phyloP scores from a whole-genome alignment of 2,797 vertebrate genomes.

The Epinephelus awoara region DNA sequence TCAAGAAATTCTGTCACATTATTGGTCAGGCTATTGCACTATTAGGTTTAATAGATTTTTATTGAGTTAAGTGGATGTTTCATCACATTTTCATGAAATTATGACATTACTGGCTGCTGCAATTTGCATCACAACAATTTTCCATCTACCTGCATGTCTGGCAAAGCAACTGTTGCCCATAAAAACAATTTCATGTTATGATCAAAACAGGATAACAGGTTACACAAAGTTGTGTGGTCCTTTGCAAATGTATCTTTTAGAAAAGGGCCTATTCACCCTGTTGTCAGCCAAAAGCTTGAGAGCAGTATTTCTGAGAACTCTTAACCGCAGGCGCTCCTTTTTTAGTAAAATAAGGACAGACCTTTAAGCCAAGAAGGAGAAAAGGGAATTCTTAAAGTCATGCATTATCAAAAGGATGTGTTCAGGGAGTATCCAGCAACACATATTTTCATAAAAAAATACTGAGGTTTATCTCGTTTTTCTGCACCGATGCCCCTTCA shows the following conservation, averaged over 20 bases:
- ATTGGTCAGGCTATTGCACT: too few relatives aligned
- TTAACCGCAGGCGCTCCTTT: neutral
- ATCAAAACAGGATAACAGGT: conserved; percentile 29
- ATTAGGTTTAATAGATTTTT: too few relatives aligned
- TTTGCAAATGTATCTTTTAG: conserved; percentile 19
- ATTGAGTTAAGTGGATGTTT: too few relatives aligned
- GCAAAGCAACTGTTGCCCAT: conserved; percentile 19
- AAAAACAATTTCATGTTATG: conserved; percentile 36
- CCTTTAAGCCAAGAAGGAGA: conserved; percentile 9
- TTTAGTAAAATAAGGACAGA: conserved; percentile 21
- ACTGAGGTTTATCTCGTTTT: neutral
- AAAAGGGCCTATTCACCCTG: conserved; percentile 28
- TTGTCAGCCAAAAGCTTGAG: conserved; percentile 20
- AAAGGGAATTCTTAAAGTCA: conserved; percentile 3
- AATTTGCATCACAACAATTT: neutral
- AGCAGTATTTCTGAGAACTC: conserved; percentile 26
- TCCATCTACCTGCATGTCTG: conserved; percentile 24
- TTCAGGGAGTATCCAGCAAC: neutral
- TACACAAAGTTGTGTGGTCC: conserved; percentile 8
- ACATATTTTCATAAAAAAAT: conserved; percentile 12
- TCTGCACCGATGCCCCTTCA: neutral
- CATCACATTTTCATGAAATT: too few relatives aligned
- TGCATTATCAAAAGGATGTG: conserved; percentile 12
- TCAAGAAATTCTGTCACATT: too few relatives aligned
- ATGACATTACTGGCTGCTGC: too few relatives aligned